Percentiles rank a stretch among this genome's conserved stretches.
Evolutionary conservation across 2,888 invertebrate species (phyloP).

Genomic region (Toxonevra muliebris): DNA sequence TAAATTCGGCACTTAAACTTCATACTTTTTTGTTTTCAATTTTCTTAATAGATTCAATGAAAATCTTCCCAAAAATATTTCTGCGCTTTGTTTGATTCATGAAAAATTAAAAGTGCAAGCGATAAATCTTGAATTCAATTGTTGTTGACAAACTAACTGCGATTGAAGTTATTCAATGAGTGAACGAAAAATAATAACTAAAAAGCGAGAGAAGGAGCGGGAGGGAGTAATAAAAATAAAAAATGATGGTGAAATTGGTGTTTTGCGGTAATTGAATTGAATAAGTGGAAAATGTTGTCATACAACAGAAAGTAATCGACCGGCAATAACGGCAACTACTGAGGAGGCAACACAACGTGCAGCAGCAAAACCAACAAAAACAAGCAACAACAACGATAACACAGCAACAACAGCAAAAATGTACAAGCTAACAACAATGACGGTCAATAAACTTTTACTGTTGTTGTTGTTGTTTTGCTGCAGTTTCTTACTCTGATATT

Average conservation of each 20-base stretch:
- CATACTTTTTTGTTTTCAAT: too few species aligned
- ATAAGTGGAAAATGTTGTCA: constrained; percentile 15
- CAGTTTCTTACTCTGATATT: background rate
- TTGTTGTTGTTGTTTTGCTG: background rate
- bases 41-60: too few species aligned
- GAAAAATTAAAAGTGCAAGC: too few species aligned
- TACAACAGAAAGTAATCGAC: constrained; percentile 6
- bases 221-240: background rate
- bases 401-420: constrained; percentile 4
- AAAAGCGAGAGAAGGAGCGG: too few species aligned
- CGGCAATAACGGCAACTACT: background rate
- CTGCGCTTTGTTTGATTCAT: too few species aligned
- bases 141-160: too few species aligned
- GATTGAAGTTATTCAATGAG: too few species aligned
- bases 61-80: too few species aligned
- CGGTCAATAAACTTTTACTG: constrained; percentile 54
- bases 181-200: too few species aligned
- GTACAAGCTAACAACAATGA: constrained; percentile 54
- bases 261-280: background rate
- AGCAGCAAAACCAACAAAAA: background rate
- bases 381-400: constrained; percentile 6
- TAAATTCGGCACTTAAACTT: too few species aligned
- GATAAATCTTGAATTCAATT: too few species aligned
- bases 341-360: background rate
- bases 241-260: constrained; percentile 2